Conservation (phyloP, 2,888 invertebrate genomes). For the Mechanitis messenoides region DNA sequence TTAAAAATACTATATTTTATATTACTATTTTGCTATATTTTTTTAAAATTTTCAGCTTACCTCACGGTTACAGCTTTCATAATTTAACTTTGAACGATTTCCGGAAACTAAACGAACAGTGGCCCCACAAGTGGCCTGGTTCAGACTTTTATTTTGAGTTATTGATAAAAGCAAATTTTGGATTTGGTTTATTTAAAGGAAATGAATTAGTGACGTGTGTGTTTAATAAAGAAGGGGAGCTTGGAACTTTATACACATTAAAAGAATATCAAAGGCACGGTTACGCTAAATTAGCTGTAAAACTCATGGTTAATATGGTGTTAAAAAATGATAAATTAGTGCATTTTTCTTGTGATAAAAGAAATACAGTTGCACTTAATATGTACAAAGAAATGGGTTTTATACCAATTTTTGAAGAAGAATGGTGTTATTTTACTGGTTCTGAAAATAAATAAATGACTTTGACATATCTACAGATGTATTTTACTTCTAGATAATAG, state of each 20-base stretch:
- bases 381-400: constrained; percentile 49
- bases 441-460: neutral
- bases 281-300: constrained; percentile 45
- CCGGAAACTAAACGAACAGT: constrained; percentile 40
- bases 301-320: constrained; percentile 43
- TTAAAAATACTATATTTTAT: too few species aligned
- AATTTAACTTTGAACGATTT: constrained; percentile 39
- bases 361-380: constrained; percentile 40
- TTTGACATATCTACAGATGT: neutral
- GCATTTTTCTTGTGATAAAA: constrained; percentile 40
- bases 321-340: constrained; percentile 40
- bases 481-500: too few species aligned
- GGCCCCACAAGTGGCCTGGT: constrained; percentile 46
- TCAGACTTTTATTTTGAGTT: constrained; percentile 43
- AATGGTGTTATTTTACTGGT: constrained; percentile 33
- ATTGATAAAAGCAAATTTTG: constrained; percentile 42
- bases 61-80: constrained; percentile 36
- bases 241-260: constrained; percentile 50
- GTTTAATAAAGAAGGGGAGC: constrained; percentile 43
- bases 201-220: constrained; percentile 44
- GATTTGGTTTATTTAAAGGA: constrained; percentile 45
- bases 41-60: constrained; percentile 37
- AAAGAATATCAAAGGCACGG: constrained; percentile 49
- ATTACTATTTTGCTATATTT: neutral
- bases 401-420: constrained; percentile 27